Base-by-base conservation (phyloP, 2,888 invertebrate genomes). In the Ceraclea dissimilis region DNA sequence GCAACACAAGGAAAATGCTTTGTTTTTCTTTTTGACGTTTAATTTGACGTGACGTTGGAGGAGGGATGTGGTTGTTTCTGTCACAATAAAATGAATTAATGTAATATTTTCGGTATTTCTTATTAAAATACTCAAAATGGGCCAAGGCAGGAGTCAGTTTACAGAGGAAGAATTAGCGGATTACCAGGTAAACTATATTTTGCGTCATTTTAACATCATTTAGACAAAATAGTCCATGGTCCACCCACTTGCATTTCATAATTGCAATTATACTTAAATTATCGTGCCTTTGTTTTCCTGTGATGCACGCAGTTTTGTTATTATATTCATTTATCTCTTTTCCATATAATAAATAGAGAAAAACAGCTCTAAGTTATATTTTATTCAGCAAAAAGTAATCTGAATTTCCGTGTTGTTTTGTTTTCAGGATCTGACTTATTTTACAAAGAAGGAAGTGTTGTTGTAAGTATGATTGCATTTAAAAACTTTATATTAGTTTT, bases 361-460 rank as follows among this genome's bases (percentile, higher is more conserved):
- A n/a, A n/a, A n/a, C n/a, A n/a, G n/a, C n/a, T n/a, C n/a, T n/a
- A n/a, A n/a, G n/a, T n/a, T n/a, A n/a, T n/a, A n/a, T n/a, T n/a
- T n/a, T n/a, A n/a, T n/a, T n/a, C n/a, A n/a, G n/a, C n/a, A n/a
- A n/a, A n/a, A n/a, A n/a, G n/a, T n/a, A n/a, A n/a, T n/a, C n/a
- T n/a, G n/a, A n/a, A n/a, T n/a, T n/a, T n/a, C n/a, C n/a, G n/a
- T 48, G 5, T 19, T 48, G 8, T 19, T 10, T 26, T 43, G 43
- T 43, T 79, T 80, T 50, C 73, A 93, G 90, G 94, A 94, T 74
- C 81, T 94, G 62, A 94, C 93, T 17, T 94, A 93, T 73, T 94
- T 95, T 70, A 90, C 91, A 1, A 91, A 91, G 68, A 92, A 93
- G 67, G 94, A 95, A 80, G 92, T 95, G 49, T 73, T 94, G 60